Evolutionary conservation across 2,113 vertebrate species (phyloP).

Genomic region (Gadus chalcogrammus): DNA sequence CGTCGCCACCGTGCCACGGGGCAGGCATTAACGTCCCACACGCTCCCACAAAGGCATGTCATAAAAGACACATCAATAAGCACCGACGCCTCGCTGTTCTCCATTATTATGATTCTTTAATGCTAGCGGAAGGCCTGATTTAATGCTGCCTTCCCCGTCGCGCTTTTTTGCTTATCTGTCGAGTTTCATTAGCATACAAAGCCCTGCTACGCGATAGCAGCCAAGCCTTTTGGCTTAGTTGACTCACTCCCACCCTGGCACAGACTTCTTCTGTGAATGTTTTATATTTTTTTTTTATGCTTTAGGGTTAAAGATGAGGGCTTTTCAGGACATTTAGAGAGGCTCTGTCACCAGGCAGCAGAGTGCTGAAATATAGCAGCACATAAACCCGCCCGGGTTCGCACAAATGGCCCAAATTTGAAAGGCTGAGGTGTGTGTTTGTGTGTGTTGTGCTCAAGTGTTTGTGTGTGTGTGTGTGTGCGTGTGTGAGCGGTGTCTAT

Average conservation of each 20-base stretch:
- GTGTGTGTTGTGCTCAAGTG: too few relatives aligned
- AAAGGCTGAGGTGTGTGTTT: too few relatives aligned
- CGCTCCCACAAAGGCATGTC: constrained; percentile 59
- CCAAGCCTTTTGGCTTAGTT: constrained; percentile 52
- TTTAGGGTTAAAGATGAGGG: constrained; percentile 59
- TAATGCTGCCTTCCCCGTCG: constrained; percentile 53
- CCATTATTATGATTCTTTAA: constrained; percentile 73
- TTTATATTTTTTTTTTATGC: constrained; percentile 38
- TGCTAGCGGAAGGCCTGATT: constrained; percentile 59
- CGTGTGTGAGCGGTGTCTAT: too few relatives aligned
- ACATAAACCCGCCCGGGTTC: constrained; percentile 37
- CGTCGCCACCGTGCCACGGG: constrained; percentile 58
- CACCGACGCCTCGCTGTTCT: constrained; percentile 51
- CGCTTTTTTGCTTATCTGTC: constrained; percentile 51
- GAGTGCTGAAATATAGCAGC: constrained; percentile 42
- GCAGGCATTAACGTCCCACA: constrained; percentile 69
- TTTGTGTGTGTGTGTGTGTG: too few relatives aligned
- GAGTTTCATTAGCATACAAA: constrained; percentile 71
- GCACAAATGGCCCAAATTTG: constrained; percentile 35
- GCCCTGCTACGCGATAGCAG: constrained; percentile 52
- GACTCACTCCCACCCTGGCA: constrained; percentile 37
- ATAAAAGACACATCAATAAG: constrained; percentile 76
- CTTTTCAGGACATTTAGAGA: constrained; percentile 43
- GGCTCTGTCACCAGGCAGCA: constrained; percentile 56
- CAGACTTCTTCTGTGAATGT: too few relatives aligned